Evolutionary conservation across 2,888 invertebrate genomes (phyloP), one percentile per base, ranked within the genome.

Genomic region (Xiphydria camelus): DNA sequence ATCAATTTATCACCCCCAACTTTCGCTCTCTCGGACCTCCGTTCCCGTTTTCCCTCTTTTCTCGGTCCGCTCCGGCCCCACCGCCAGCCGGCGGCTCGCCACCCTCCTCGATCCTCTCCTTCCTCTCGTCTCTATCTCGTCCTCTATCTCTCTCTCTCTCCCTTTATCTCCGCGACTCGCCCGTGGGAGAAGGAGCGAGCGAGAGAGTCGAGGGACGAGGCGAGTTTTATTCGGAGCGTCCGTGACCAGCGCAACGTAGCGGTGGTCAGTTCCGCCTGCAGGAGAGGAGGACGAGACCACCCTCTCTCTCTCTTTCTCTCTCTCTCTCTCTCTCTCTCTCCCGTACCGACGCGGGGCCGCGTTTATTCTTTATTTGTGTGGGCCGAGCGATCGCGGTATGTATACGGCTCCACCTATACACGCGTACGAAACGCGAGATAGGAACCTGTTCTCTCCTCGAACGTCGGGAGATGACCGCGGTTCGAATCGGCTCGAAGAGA

Each of bases 1-100:
- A 72, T 71, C 73, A 73, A 71, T 74, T 75, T 71, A 74, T 75
- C 68, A 70, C 64, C 62, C 66, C 59, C 55, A 51, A 67, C 62
- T 66, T 64, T 68, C 64, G 55, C 61, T 62, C n/a, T n/a, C 57
- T 67, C 57, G 54, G 61, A 62, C 58, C 55, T 56, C n/a, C 41
- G 47, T 45, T 37, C 33, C 29, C 53, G 54, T 57, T 57, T 37
- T 22, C 21, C 22, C 22, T 57, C 57, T 57, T 52, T 52, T 63
- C 61, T 61, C 49, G 37, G 50, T 54, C 51, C 59, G 59, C 52
- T 55, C 59, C 52, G 52, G 48, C 48, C 44, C 49, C 6, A 14
- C 15, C 15, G 12, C 14, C 14, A 29, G 29, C 5, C 29, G 29
- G 6, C 12, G 29, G 15, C 12, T 33, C 45, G 21, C 33, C 45